Base-by-base conservation (phyloP, 1,140 invertebrate species). In the Chironomus tepperi region DNA sequence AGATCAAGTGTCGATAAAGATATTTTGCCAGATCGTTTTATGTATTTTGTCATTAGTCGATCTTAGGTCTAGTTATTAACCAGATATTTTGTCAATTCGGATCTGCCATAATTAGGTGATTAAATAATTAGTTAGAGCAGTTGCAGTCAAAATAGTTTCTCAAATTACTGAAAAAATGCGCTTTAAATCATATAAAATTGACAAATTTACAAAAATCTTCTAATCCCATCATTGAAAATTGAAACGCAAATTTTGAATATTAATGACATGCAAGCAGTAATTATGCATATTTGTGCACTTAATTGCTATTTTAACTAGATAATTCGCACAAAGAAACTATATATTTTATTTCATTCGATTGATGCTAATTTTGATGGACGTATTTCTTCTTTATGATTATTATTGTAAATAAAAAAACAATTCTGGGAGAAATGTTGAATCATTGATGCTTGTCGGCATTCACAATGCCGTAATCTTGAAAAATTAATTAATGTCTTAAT, bases 401-500 rank as follows among this genome's bases (percentile, higher is more conserved):
- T 67, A 70, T 70, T 70, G 65, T 70, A 70, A 70, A 5, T 18
- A 18, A 70, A 70, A n/a, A 19, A 70, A 70, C 65, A 70, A 70
- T 70, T 70, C 65, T 70, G 65, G 18, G 65, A 70, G 65, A 70
- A 18, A 18, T 70, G n/a, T 18, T 34, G 24, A 34, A 2, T 19
- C n/a, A 15, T 67, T 8, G 64, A 3, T 34, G 24, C 24, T 34
- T 34, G 24, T 34, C 5, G 24, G 24, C 24, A 34, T 19, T 8
- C 16, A 70, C 65, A 21, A 70, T 18, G 6, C 16, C 16, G 16
- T 19, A 70, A 70, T 70, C 65, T 70, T 70, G 16, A 70, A 57
- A 57, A 12, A 70, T 70, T 70, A 70, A 70, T 70, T 70, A 70
- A 70, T 70, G 65, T 70, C 65, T 70, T 70, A 70, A 70, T 70